Evolutionary conservation across 2,888 invertebrate species (phyloP), one percentile per base, ranked within the genome.

Genomic region (Hyalella azteca): DNA sequence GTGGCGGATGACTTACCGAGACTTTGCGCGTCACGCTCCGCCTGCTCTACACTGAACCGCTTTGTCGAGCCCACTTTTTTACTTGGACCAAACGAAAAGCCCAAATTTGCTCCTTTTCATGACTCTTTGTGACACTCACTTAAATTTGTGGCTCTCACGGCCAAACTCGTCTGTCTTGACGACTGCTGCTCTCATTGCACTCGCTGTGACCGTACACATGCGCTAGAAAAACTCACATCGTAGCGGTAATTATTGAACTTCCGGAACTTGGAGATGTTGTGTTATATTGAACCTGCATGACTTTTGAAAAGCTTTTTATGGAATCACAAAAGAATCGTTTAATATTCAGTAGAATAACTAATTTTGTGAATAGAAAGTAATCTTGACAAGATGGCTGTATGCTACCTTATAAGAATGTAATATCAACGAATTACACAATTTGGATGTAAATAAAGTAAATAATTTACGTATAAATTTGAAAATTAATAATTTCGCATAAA

Each of bases 81-180:
- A 19, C 29, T 22, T 54, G 54, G 29, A 9, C 26, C 54, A 29
- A 5, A 19, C 22, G 7, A 26, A 29, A 54, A 13, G 26, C 26
- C 54, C 29, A 29, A 54, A 54, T 54, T 54, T 54, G 54, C 54
- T 22, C 54, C 54, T 54, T 54, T 54, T 54, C 54, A 29, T 54
- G 54, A 2, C 22, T 54, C 54, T 54, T 54, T 54, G 54, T 54
- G 54, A 54, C 54, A 54, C 54, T 54, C 54, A 22, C 54, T 54
- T 29, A 54, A 29, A 54, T 54, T 54, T 54, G 54, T 54, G 54
- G n/a, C 22, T 54, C 54, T 54, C 54, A 54, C 54, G 54, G 54
- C 29, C 54, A 54, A 26, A 54, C 54, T 29, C 54, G 54, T 54
- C 54, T 54, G 22, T 54, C 54, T 54, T 54, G 54, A 54, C 29